Evolutionary conservation across 2,113 vertebrate genomes (phyloP).

Genomic region (Gracilinanus agilis): DNA sequence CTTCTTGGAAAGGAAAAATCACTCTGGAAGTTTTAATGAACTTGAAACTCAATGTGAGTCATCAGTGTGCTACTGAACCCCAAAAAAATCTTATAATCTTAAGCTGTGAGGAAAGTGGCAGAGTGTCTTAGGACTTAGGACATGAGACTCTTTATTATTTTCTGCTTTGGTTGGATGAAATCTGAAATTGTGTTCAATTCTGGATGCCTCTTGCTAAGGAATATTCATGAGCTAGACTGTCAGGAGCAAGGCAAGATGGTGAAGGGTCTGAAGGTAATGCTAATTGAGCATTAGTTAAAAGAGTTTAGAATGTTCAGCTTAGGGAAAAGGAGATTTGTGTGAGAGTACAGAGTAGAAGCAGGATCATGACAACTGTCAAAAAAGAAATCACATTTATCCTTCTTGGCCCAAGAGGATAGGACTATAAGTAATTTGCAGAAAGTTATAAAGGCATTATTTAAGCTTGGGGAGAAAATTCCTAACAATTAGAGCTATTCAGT

Average conservation of each 20-base stretch:
- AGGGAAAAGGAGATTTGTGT: background rate
- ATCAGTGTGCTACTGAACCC: background rate
- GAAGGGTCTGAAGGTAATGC: background rate
- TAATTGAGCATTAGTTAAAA: background rate
- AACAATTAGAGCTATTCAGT: background rate
- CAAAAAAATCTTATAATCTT: background rate
- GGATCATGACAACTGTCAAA: background rate
- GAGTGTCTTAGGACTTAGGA: background rate
- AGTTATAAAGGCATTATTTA: background rate
- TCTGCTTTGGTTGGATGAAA: background rate
- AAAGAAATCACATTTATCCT: background rate
- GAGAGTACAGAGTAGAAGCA: background rate
- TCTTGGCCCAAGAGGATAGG: background rate
- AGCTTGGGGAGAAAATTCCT: too few species aligned
- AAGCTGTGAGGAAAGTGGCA: background rate
- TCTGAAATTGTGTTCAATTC: background rate
- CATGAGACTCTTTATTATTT: background rate
- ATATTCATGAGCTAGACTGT: background rate
- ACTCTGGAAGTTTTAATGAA: background rate
- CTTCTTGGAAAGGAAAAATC: background rate
- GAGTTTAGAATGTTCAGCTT: background rate
- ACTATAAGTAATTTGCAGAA: background rate
- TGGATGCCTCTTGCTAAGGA: background rate
- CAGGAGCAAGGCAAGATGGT: background rate
- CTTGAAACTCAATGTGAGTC: background rate